Evolutionary conservation across 2,888 invertebrate species (phyloP).

Genomic region (Ryuthela nishihirai): DNA sequence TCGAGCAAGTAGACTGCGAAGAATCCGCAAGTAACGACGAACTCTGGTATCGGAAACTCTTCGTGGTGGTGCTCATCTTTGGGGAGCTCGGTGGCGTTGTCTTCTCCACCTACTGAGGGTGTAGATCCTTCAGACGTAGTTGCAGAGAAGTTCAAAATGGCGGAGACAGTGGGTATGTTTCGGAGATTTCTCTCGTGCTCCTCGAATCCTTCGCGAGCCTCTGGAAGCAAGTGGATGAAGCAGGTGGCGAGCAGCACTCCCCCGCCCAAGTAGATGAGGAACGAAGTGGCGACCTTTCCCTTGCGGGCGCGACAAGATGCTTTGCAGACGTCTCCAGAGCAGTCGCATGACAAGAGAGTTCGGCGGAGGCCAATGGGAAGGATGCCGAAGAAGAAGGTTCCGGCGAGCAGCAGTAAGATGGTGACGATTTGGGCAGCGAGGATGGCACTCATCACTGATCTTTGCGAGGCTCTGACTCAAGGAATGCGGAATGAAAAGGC

Average conservation of each 20-base stretch:
- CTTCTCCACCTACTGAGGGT: background rate
- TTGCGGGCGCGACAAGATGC: slow-evolving; percentile 3
- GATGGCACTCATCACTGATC: background rate
- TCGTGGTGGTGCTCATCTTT: slow-evolving; percentile 5
- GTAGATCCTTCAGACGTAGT: background rate
- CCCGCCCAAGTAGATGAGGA: slow-evolving; percentile 69
- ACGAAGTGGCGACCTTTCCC: slow-evolving; percentile 13
- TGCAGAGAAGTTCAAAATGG: background rate
- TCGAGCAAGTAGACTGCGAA: slow-evolving; percentile 76
- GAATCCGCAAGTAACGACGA: slow-evolving; percentile 70
- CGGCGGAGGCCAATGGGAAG: slow-evolving; percentile 13
- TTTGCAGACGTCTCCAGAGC: slow-evolving; percentile 4
- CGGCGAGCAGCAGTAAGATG: slow-evolving; percentile 22
- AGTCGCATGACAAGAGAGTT: slow-evolving; percentile 14
- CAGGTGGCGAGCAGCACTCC: slow-evolving; percentile 77
- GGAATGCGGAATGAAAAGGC: too few relatives aligned
- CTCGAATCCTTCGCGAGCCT: slow-evolving; percentile 67
- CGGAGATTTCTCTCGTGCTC: background rate
- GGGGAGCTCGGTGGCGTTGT: too few relatives aligned
- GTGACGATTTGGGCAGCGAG: slow-evolving; percentile 7
- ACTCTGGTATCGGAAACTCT: slow-evolving; percentile 63
- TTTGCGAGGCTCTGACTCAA: too few relatives aligned
- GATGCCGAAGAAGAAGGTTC: slow-evolving; percentile 17
- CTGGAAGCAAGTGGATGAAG: slow-evolving; percentile 74
- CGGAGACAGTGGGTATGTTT: background rate